A percentile compares a stretch with the other conserved stretches of the same genome.
phyloP scores from a whole-genome alignment of 2,888 invertebrate species.

The Melolontha melolontha region DNA sequence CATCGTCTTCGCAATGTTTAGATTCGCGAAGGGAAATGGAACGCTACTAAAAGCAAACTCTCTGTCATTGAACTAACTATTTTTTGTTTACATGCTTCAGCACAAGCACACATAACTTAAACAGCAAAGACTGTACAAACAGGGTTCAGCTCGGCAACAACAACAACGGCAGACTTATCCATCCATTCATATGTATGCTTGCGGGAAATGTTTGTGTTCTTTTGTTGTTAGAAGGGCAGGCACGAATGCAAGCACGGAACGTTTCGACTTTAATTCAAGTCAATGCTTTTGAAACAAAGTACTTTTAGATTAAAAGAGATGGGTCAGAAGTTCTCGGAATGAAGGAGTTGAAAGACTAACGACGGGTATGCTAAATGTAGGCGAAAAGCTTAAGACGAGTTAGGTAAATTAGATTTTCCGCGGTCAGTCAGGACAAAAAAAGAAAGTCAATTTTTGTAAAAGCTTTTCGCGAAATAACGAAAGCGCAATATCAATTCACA shows the following conservation, averaged over 20 bases:
- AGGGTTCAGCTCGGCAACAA: slow-evolving; percentile 5
- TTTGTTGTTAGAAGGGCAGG: neutral
- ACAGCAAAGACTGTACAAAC: slow-evolving; percentile 2
- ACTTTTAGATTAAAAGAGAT: neutral
- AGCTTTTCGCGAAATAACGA: neutral
- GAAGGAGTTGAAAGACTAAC: slow-evolving; percentile 3
- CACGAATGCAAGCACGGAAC: neutral
- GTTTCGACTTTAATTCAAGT: slow-evolving; percentile 5
- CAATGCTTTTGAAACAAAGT: slow-evolving; percentile 7
- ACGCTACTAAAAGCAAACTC: neutral
- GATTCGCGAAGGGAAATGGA: too few species aligned
- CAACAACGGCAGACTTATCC: slow-evolving; percentile 3
- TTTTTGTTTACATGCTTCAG: slow-evolving; percentile 9
- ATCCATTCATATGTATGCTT: slow-evolving; percentile 16
- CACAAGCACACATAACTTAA: slow-evolving; percentile 6
- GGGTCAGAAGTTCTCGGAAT: neutral
- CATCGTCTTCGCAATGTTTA: too few species aligned
- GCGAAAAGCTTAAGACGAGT: slow-evolving; percentile 1
- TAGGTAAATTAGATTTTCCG: slow-evolving; percentile 15
- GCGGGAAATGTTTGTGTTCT: slow-evolving; percentile 29
- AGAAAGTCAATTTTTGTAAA: slow-evolving; percentile 2
- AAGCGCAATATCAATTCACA: neutral
- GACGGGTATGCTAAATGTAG: neutral
- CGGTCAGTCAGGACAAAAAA: neutral
- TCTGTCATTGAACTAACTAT: slow-evolving; percentile 1